Evolutionary conservation across 2,797 vertebrate genomes (phyloP), one percentile per base, ranked within the genome.

Genomic region (Chrosomus eos): DNA sequence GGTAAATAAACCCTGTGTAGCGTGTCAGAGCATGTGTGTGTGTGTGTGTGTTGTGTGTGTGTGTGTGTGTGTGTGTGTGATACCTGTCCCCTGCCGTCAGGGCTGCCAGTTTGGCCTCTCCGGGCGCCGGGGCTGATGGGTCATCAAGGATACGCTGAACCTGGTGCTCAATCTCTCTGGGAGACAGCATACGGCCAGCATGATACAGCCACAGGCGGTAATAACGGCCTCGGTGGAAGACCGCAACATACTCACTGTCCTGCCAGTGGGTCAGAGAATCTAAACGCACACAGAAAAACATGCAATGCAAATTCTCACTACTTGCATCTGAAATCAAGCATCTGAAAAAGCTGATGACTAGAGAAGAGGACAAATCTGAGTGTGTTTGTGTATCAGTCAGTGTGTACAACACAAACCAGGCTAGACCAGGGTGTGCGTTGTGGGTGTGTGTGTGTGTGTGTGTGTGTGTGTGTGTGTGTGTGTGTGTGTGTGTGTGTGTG

Each of bases 61-160:
- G 53, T 58, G 23, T n/a, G 53, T 23, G 7, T 58, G 53, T 21
- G 53, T 0, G n/a, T n/a, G n/a, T n/a, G n/a, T n/a, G n/a, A 26
- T 73, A 97, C 97, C 97, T 95, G 82, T 97, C 95, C 62, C 96
- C 97, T 0, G 97, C 96, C 0, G 97, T 98, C 88, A 98, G 89
- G 1, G 96, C 96, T 0, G 95, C 96, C 33, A 97, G 93, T 55
- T 96, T 96, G 73, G 94, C 96, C 88, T 98, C 97, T 16, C 96
- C 95, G 10, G 94, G 91, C 10, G 81, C 91, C 5, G 97, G 95
- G 0, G 92, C 80, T 1, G 95, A 91, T 0, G 94, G 75, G 89
- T 98, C 96, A 0, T 96, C 95, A 3, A 98, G 92, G 87, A 98
- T 97, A 60, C 90, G 90, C 90, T 98, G 97, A 73, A 98, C 94